Conservation (phyloP, 2,797 vertebrate species). For the Melopsittacus undulatus region DNA sequence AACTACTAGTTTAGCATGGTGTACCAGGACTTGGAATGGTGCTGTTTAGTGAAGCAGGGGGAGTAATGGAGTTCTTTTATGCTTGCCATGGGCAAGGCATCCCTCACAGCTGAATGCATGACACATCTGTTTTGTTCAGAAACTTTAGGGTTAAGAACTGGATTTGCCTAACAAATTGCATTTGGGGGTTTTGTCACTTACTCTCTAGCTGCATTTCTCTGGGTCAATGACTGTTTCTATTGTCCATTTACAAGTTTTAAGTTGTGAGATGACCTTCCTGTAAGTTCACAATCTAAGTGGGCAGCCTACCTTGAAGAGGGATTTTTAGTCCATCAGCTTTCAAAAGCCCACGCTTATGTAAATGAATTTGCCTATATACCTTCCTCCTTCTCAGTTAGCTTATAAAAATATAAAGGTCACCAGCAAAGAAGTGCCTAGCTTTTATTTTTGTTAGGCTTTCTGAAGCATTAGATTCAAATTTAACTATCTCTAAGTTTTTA, state of each 20-base stretch:
- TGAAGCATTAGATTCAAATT: conserved; percentile 35
- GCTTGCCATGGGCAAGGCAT: not conserved
- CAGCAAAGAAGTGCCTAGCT: conserved; percentile 27
- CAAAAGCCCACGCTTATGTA: conserved; percentile 27
- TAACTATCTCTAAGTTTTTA: conserved; percentile 23
- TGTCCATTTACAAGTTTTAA: not conserved
- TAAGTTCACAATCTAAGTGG: not conserved
- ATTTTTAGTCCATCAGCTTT: not conserved
- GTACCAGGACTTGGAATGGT: not conserved
- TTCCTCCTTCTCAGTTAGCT: conserved; percentile 12
- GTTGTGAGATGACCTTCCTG: not conserved
- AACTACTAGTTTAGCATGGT: not conserved
- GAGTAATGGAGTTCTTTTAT: fast-evolving
- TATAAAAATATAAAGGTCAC: conserved; percentile 17
- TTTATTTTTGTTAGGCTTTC: conserved; percentile 32
- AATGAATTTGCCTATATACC: conserved; percentile 11
- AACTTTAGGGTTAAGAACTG: not conserved
- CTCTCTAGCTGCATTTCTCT: not conserved
- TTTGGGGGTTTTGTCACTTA: not conserved
- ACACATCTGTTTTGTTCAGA: not conserved
- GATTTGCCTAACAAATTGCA: not conserved
- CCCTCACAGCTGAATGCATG: not conserved
- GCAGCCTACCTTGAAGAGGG: not conserved
- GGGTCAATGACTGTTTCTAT: not conserved
- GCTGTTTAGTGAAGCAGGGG: not conserved